Base-by-base conservation (phyloP, 2,888 invertebrate species). In the Clitarchus hookeri region DNA sequence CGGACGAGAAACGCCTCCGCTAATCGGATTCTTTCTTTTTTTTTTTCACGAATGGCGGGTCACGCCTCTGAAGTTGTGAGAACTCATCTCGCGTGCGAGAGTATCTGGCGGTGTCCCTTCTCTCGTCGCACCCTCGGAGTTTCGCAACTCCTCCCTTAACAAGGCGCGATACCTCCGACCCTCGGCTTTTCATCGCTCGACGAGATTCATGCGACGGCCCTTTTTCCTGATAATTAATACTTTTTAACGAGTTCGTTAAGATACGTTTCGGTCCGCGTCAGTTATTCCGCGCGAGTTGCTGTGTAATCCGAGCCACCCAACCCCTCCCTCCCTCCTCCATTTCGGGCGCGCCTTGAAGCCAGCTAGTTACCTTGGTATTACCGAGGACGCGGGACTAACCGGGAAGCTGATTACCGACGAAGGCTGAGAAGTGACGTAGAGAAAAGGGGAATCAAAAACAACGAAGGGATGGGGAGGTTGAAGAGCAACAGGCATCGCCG, bases 171-270 rank as follows among this genome's bases (percentile, higher is more conserved):
- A 0, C n/a, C 65, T 65, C 36, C 65, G 65, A 19, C 16, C 11
- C 65, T 48, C 48, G 6, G 23, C 65, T 65, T 65, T 36, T 23
- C 19, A 8, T 12, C 65, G 65, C 65, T n/a, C 23, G 23, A n/a
- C n/a, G 65, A 16, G 65, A 65, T 23, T 65, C 0, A 0, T 23
- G 19, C 65, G 65, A 65, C 48, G 48, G 48, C n/a, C 16, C 65
- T 65, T 65, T 19, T 8, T 19, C 65, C 65, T n/a, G 65, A 19
- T 65, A 65, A 65, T 65, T 65, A 65, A n/a, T 65, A 65, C 65
- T 65, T 65, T 65, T 65, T 65, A 65, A 65, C 65, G 65, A 65
- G 65, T n/a, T 65, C n/a, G 65, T 65, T 65, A 65, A 65, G 65
- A n/a, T 65, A n/a, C 65, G n/a, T 65, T 65, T 65, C 65, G 19